Base-by-base conservation (phyloP, 2,113 vertebrate species). In the Istiophorus platypterus region DNA sequence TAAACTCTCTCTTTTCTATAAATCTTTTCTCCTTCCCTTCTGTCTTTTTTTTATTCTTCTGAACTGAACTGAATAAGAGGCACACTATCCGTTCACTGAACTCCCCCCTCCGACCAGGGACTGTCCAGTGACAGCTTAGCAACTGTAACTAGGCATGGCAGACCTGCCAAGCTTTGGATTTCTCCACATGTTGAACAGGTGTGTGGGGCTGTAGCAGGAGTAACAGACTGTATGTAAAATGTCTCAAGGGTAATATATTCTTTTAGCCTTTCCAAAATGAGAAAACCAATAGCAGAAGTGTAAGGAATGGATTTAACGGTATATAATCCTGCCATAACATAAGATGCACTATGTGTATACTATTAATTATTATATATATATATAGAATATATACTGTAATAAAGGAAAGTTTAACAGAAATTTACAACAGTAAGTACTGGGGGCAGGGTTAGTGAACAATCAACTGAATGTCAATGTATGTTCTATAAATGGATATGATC, bases 1-100 rank as follows among this genome's bases (percentile, higher is more conserved):
- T 88, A 64, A 76, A 76, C 64, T 78, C 78, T 75, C 76, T 81
- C 78, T 72, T 80, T 78, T 64, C 83, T 72, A 34, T 29, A n/a
- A 71, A 49, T 82, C 72, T 72, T 61, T 64, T 62, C 49, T 63
- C 27, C 20, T 75, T 78, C 34, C 57, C 65, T 39, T 14, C 57
- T 26, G 8, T 27, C 72, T 77, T 57, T 54, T 49, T 54, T 59
- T n/a, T 34, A 37, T 41, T 15, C 18, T 69, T 51, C 76, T 78
- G 41, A 56, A n/a, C n/a, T 49, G 24, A 66, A 81, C 56, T 29
- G 13, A 76, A 31, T 64, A 76, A 79, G 41, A 71, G 72, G 56
- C 59, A 41, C 7, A 51, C 5, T 39, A 29, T 56, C 63, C 13
- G 24, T 59, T n/a, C 11, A 4, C 13, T 15, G 18, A 64, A n/a